These are phyloP conservation scores for Sebastolobus alascanus DNA, from an alignment of 2,797 vertebrate species.

Conservation along the genomic window DNA sequence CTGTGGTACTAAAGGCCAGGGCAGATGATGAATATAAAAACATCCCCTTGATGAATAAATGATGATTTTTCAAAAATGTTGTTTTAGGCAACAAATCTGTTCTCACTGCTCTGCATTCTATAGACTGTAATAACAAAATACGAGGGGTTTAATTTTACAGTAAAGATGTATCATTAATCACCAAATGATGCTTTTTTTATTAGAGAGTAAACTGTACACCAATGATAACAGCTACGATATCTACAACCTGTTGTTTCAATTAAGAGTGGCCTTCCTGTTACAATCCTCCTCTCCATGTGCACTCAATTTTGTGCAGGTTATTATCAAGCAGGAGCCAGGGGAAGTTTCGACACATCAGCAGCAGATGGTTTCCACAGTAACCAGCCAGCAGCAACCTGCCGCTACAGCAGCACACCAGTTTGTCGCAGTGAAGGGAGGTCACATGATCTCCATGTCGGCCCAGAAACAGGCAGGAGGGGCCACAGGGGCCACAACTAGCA, in stretches of 20 bases:
- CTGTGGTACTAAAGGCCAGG: slow-evolving; percentile 20
- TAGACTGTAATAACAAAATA: background rate
- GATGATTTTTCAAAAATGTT: slow-evolving; percentile 50
- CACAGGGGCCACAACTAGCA: slow-evolving; percentile 84
- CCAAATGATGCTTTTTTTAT: background rate
- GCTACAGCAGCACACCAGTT: slow-evolving; percentile 89
- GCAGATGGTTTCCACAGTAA: slow-evolving; percentile 83
- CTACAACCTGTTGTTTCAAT: slow-evolving; percentile 19
- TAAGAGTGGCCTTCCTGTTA: background rate
- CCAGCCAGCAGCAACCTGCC: slow-evolving; percentile 85
- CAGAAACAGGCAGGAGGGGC: slow-evolving; percentile 90
- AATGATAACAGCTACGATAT: background rate
- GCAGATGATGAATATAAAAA: slow-evolving; percentile 42
- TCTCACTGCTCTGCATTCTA: background rate
- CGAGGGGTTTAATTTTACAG: background rate
- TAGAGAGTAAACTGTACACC: background rate
- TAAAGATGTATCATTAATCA: slow-evolving; percentile 10
- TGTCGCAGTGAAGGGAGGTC: slow-evolving; percentile 96
- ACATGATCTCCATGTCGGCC: slow-evolving; percentile 95
- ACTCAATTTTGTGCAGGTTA: slow-evolving; percentile 86
- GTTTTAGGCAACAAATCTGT: slow-evolving; percentile 18
- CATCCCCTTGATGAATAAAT: slow-evolving; percentile 56
- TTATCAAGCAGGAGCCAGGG: slow-evolving; percentile 98
- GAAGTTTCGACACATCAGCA: slow-evolving; percentile 91
- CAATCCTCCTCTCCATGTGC: slow-evolving; percentile 10